These are phyloP conservation scores for Lacerta viridis DNA, from an alignment of 2,797 vertebrate genomes.

Conservation along the genomic window DNA sequence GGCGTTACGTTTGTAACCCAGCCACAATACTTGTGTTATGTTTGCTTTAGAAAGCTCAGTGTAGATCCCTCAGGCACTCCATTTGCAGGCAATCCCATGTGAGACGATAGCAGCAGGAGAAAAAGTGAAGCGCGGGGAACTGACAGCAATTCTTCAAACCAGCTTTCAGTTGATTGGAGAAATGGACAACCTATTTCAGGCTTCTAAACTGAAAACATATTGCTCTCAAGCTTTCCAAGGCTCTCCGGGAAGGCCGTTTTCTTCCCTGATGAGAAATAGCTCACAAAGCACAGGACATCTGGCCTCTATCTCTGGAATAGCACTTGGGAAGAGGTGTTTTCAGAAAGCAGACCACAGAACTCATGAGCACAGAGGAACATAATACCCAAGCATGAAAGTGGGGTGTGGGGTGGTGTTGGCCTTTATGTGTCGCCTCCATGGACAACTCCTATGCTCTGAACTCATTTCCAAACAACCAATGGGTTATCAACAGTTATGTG, in stretches of 20 bases:
- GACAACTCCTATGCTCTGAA: slow-evolving; percentile 4
- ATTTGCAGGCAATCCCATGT: slow-evolving; percentile 64
- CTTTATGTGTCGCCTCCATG: slow-evolving; percentile 42
- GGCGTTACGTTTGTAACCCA: slow-evolving; percentile 68
- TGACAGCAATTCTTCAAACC: slow-evolving; percentile 68
- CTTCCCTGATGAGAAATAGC: slow-evolving; percentile 61
- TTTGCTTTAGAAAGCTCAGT: slow-evolving; percentile 78
- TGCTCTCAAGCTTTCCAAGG: slow-evolving; percentile 65
- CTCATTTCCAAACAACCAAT: slow-evolving; percentile 19
- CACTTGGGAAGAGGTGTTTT: slow-evolving; percentile 58
- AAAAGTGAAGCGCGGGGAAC: slow-evolving; percentile 69
- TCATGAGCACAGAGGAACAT: slow-evolving; percentile 43
- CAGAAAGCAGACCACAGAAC: slow-evolving; percentile 52
- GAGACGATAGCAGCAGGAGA: slow-evolving; percentile 51
- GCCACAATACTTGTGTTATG: slow-evolving; percentile 69
- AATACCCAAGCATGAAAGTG: slow-evolving; percentile 30
- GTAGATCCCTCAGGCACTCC: slow-evolving; percentile 72
- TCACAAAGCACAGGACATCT: slow-evolving; percentile 56
- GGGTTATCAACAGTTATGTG: background rate
- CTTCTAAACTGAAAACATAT: slow-evolving; percentile 32
- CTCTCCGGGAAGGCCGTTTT: slow-evolving; percentile 53
- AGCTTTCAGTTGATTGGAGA: slow-evolving; percentile 59
- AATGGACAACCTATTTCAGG: slow-evolving; percentile 57
- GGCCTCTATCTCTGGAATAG: slow-evolving; percentile 51
- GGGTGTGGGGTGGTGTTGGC: slow-evolving; percentile 19